Percentiles rank a stretch among this genome's conserved stretches.
Conservation (phyloP, 2,797 vertebrate species). For the Cebuella pygmaea region DNA sequence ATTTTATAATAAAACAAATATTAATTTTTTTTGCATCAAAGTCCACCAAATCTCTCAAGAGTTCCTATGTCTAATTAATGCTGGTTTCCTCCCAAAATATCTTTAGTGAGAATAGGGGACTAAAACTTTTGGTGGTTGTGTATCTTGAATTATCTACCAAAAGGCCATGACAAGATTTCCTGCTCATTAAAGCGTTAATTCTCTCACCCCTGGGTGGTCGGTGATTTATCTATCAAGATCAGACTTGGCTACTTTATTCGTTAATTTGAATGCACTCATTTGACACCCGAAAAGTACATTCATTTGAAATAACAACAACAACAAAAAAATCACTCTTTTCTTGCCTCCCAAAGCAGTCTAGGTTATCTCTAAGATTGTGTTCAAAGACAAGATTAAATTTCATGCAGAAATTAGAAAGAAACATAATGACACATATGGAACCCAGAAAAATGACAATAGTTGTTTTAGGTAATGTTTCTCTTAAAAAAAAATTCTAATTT, state of each 20-base stretch:
- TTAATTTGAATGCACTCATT: not conserved
- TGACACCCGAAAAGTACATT: not conserved
- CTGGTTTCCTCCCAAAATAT: not conserved
- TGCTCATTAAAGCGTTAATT: not conserved
- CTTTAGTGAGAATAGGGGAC: not conserved
- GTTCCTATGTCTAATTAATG: not conserved
- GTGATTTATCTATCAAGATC: not conserved
- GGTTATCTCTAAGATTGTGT: not conserved
- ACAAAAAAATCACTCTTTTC: not conserved
- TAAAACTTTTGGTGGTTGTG: not conserved
- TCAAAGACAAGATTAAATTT: not conserved
- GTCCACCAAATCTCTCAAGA: not conserved
- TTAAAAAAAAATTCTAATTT: slow-evolving; percentile 43
- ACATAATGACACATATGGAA: not conserved
- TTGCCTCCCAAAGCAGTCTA: not conserved
- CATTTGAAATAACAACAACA: not conserved
- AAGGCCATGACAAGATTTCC: not conserved
- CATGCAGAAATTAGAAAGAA: not conserved
- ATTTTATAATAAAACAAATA: not conserved
- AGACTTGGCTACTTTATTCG: not conserved
- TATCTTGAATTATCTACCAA: not conserved
- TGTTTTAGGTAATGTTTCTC: not conserved
- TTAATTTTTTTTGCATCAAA: not conserved
- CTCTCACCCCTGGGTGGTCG: not conserved
- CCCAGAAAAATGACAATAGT: not conserved